Evolutionary conservation across 1,140 invertebrate genomes (phyloP).

Genomic region (Eupeodes corollae): DNA sequence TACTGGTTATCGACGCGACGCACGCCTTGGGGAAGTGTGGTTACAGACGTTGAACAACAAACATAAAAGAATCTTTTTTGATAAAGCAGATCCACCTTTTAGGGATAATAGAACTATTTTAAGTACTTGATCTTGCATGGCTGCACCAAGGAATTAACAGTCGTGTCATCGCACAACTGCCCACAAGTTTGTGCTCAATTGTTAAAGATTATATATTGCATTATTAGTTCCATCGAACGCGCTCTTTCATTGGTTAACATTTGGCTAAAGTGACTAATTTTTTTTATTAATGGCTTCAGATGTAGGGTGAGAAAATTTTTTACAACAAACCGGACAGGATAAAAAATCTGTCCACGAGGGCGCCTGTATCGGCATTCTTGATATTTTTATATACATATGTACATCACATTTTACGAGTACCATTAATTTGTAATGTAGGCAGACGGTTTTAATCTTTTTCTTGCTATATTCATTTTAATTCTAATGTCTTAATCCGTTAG

Average conservation of each 20-base stretch:
- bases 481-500: too few relatives aligned
- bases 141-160: conserved; percentile 97
- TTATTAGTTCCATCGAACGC: conserved; percentile 82
- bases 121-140: conserved; percentile 97
- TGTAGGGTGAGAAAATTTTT: conserved; percentile 80
- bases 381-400: too few relatives aligned
- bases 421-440: too few relatives aligned
- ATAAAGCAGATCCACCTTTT: conserved; percentile 93
- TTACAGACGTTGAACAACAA: conserved; percentile 91
- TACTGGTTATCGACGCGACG: conserved; percentile 95
- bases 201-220: conserved; percentile 89
- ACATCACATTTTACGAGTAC: too few relatives aligned
- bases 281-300: conserved; percentile 52
- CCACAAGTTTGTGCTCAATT: conserved; percentile 89
- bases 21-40: conserved; percentile 95
- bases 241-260: conserved; percentile 83
- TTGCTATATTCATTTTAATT: too few relatives aligned
- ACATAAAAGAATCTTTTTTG: conserved; percentile 95
- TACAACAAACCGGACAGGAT: conserved; percentile 88
- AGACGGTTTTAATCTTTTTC: too few relatives aligned
- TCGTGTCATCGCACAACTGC: conserved; percentile 90
- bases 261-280: conserved; percentile 87
- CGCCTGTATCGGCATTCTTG: conserved; percentile 95
- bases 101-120: conserved; percentile 86
- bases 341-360: conserved; percentile 95